Evolutionary conservation across 1,140 invertebrate genomes (phyloP).

Genomic region (Zaprionus camerounensis): DNA sequence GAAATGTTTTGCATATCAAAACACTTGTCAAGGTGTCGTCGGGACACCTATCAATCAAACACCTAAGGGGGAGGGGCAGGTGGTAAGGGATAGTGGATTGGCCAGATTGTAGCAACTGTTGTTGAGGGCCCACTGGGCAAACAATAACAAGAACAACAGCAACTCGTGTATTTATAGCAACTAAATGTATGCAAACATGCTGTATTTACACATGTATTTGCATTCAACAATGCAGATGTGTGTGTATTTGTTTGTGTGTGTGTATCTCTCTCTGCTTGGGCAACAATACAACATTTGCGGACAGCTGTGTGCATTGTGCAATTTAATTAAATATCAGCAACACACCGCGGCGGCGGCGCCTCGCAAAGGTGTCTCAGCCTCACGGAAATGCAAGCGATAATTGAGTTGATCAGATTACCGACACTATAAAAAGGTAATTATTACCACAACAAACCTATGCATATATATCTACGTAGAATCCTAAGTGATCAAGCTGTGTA

Average conservation of each 20-base stretch:
- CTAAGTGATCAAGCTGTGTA: neutral
- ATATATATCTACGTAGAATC: neutral
- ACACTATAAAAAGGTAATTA: constrained; percentile 14
- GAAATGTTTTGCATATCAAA: constrained; percentile 48
- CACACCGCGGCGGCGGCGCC: constrained; percentile 17
- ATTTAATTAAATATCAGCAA: constrained; percentile 44
- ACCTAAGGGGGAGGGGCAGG: neutral
- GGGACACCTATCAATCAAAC: constrained; percentile 65
- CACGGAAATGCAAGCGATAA: constrained; percentile 34
- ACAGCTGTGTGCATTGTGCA: constrained; percentile 43
- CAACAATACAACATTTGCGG: constrained; percentile 50
- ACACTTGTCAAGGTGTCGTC: constrained; percentile 61
- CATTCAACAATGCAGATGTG: constrained; percentile 7
- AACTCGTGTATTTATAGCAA: constrained; percentile 29
- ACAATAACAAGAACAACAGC: constrained; percentile 5
- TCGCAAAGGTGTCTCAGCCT: constrained; percentile 10
- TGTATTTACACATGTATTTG: constrained; percentile 11
- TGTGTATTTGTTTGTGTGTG: neutral
- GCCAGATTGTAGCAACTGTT: neutral
- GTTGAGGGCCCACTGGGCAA: neutral
- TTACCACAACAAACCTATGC: neutral
- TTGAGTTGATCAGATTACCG: constrained; percentile 36
- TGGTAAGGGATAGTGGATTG: neutral
- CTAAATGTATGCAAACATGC: constrained; percentile 22
- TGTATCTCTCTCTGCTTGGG: neutral